Evolutionary conservation across 2,797 vertebrate species (phyloP).

Genomic region (Argyrosomus regius): DNA sequence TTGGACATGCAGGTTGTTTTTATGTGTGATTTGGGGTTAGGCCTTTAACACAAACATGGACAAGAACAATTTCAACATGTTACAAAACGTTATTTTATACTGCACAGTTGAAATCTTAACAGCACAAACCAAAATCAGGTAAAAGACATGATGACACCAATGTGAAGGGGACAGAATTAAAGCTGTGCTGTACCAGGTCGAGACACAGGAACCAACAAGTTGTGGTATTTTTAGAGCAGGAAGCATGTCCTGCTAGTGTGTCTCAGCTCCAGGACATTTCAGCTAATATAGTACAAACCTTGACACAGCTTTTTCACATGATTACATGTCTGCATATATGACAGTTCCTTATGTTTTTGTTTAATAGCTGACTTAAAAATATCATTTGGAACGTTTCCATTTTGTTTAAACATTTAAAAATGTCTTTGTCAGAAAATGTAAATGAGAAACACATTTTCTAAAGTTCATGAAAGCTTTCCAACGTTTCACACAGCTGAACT

Average conservation of each 20-base stretch:
- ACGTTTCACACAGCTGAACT: background rate
- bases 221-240: conserved; percentile 13
- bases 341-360: background rate
- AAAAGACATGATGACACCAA: background rate
- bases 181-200: too few species aligned
- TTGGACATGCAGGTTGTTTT: background rate
- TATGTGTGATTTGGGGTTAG: background rate
- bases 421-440: too few species aligned
- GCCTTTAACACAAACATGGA: background rate
- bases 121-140: background rate
- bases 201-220: conserved; percentile 15
- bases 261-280: background rate
- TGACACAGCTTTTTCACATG: background rate
- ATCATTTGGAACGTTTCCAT: background rate
- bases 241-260: background rate
- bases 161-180: background rate
- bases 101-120: background rate
- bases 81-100: background rate
- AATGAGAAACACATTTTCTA: background rate
- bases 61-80: background rate
- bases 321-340: background rate
- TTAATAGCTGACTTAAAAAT: background rate
- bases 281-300: background rate
- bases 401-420: background rate
- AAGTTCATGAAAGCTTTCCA: background rate